phyloP scores from a whole-genome alignment of 2,888 invertebrate genomes.

The Deilephila porcellus region DNA sequence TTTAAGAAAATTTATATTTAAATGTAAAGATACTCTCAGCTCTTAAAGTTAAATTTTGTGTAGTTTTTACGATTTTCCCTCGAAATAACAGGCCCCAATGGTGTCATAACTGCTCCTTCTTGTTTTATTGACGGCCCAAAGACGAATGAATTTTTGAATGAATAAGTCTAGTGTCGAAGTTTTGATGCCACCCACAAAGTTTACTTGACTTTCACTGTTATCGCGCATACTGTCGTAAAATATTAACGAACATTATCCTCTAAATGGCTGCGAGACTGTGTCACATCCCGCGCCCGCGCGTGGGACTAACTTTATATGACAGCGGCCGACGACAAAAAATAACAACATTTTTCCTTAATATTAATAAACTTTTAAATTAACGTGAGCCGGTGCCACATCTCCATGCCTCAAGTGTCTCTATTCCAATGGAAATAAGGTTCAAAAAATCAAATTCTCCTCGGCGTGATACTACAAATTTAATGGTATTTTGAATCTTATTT shows the following conservation, averaged over 20 bases:
- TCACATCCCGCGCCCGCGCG: background rate
- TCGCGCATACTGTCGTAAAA: slow-evolving; percentile 1
- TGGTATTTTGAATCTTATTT: slow-evolving; percentile 7
- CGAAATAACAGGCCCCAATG: background rate
- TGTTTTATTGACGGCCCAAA: background rate
- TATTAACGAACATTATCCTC: slow-evolving; percentile 1
- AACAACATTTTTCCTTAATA: slow-evolving; percentile 10
- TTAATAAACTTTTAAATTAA: slow-evolving; percentile 27
- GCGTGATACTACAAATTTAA: background rate
- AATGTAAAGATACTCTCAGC: background rate
- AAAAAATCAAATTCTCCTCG: background rate
- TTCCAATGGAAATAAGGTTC: background rate
- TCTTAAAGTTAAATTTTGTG: background rate
- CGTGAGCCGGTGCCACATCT: background rate
- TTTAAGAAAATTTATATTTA: background rate
- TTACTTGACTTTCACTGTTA: background rate
- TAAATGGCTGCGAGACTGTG: background rate
- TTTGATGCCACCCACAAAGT: slow-evolving; percentile 6
- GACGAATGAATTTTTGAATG: slow-evolving; percentile 1
- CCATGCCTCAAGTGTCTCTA: background rate
- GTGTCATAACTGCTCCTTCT: background rate
- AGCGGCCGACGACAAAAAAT: slow-evolving; percentile 7
- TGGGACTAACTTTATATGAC: slow-evolving; percentile 24
- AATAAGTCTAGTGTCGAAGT: background rate
- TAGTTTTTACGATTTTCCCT: background rate